Evolutionary conservation across 64 coral and sea anemone species (phyloP).

Genomic region (Montipora foliosa): DNA sequence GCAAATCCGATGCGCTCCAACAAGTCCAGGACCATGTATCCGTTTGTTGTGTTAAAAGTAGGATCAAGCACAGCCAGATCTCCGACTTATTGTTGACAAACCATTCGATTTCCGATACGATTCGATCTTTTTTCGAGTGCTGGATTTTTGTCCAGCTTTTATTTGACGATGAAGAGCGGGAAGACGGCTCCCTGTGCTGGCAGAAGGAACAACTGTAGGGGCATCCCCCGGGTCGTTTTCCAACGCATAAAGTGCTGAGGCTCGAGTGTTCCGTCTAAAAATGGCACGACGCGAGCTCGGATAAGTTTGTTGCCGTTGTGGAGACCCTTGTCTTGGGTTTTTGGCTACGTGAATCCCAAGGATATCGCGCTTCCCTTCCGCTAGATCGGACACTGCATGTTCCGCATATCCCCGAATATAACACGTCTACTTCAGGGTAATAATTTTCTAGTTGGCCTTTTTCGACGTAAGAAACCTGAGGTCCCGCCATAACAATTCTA

Average conservation of each 20-base stretch:
- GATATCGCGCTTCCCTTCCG: slow-evolving; percentile 23
- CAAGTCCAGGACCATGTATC: neutral
- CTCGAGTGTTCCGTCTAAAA: slow-evolving; percentile 1
- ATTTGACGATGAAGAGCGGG: neutral
- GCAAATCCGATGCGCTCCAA: slow-evolving; percentile 9
- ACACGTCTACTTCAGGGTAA: slow-evolving; percentile 28
- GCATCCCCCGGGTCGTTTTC: slow-evolving; percentile 39
- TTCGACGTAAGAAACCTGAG: slow-evolving; percentile 43
- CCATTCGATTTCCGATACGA: slow-evolving; percentile 22
- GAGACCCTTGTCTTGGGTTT: neutral
- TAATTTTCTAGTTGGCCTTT: slow-evolving; percentile 36
- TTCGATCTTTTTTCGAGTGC: slow-evolving; percentile 18
- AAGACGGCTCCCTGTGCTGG: slow-evolving; percentile 23
- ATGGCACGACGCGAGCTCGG: slow-evolving; percentile 31
- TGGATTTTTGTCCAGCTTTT: slow-evolving; percentile 39
- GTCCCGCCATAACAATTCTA: slow-evolving; percentile 42
- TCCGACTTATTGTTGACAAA: slow-evolving; percentile 8
- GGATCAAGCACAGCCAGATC: slow-evolving; percentile 38
- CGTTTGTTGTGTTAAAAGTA: slow-evolving; percentile 20
- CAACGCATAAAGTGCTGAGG: slow-evolving; percentile 38
- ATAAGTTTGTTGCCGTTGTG: slow-evolving; percentile 5
- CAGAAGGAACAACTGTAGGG: slow-evolving; percentile 48
- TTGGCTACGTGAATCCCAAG: slow-evolving; percentile 9
- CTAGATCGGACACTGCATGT: slow-evolving; percentile 12
- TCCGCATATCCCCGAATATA: slow-evolving; percentile 57